Conservation (phyloP, 1,140 invertebrate genomes). For the Prorops nasuta region DNA sequence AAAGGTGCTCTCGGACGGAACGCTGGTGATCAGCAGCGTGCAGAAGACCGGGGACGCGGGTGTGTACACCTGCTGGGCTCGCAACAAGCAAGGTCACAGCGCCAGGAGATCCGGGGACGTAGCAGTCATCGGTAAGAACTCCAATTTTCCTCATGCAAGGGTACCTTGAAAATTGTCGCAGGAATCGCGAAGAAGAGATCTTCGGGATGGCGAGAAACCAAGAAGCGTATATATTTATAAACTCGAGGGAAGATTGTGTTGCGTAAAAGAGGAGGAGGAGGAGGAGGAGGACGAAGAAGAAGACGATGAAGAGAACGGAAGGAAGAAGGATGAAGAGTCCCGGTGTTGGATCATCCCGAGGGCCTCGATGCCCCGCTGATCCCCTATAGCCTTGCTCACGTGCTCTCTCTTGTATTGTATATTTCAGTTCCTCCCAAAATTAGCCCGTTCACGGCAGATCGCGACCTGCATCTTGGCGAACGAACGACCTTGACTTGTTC, state of each 20-base stretch:
- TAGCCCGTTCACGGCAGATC: slow-evolving; percentile 72
- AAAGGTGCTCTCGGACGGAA: slow-evolving; percentile 72
- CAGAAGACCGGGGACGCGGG: slow-evolving; percentile 75
- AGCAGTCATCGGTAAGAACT: slow-evolving; percentile 69
- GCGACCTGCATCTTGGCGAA: slow-evolving; percentile 73
- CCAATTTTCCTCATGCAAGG: slow-evolving; percentile 12
- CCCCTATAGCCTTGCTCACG: slow-evolving; percentile 24
- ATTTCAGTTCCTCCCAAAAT: slow-evolving; percentile 79
- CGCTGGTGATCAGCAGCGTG: slow-evolving; percentile 71
- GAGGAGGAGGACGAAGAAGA: not conserved
- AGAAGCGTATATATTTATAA: not conserved
- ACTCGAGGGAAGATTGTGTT: not conserved
- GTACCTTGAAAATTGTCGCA: slow-evolving; percentile 31
- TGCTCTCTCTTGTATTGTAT: slow-evolving; percentile 36
- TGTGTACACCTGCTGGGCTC: slow-evolving; percentile 73
- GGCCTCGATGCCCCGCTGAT: too few relatives aligned
- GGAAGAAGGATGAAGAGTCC: not conserved
- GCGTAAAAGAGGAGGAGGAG: not conserved
- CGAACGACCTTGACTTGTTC: slow-evolving; percentile 74
- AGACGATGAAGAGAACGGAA: not conserved
- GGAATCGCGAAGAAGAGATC: too few relatives aligned
- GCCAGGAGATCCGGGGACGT: slow-evolving; percentile 71
- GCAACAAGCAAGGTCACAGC: slow-evolving; percentile 73
- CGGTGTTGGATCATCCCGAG: not conserved
- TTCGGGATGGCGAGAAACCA: too few relatives aligned